Evolutionary conservation across 2,797 vertebrate genomes (phyloP).

Genomic region (Poeciliopsis infans): DNA sequence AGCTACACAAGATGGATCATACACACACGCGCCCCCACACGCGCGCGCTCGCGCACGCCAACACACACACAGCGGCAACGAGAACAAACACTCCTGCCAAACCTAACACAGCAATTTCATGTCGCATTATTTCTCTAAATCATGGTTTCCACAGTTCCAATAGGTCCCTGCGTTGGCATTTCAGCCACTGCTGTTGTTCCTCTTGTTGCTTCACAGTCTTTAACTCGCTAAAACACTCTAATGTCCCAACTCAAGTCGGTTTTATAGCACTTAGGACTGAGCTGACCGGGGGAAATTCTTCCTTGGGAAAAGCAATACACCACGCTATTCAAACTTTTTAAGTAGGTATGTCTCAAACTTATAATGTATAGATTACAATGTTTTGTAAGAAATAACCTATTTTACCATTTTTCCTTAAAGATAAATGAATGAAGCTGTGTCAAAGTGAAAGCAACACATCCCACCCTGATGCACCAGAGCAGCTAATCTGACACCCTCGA

Average conservation of each 20-base stretch:
- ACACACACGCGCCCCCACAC: neutral
- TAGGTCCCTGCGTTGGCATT: neutral
- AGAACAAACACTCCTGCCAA: conserved; percentile 15
- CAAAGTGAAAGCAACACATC: too few species aligned
- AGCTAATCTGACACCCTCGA: too few species aligned
- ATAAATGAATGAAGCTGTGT: too few species aligned
- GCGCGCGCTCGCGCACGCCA: rapidly evolving
- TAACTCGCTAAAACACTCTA: neutral
- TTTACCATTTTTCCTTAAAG: too few species aligned
- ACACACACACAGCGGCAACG: neutral
- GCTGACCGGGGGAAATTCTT: neutral
- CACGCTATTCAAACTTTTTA: neutral
- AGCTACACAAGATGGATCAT: conserved; percentile 28
- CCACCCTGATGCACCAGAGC: too few species aligned
- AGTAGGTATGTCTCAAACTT: neutral
- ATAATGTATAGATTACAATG: neutral
- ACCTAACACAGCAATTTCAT: conserved; percentile 27
- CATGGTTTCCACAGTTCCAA: neutral
- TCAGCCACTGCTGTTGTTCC: neutral
- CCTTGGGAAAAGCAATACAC: neutral
- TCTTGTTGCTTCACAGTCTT: neutral
- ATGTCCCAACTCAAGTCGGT: neutral
- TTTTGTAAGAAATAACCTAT: too few species aligned
- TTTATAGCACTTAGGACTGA: neutral
- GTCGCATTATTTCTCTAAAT: conserved; percentile 13